phyloP scores from a whole-genome alignment of 2,113 vertebrate species.

The Cygnus atratus region DNA sequence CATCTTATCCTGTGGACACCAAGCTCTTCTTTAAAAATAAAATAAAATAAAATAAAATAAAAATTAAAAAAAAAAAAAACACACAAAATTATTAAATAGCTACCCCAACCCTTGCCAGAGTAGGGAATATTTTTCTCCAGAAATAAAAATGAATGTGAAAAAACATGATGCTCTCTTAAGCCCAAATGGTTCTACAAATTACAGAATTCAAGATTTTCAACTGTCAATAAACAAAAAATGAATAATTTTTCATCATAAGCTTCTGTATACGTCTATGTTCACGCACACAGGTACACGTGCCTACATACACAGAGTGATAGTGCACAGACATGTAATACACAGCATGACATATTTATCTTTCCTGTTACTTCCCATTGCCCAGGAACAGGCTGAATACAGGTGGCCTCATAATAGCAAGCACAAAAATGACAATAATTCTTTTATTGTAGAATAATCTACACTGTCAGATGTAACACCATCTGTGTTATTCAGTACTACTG shows the following conservation, averaged over 20 bases:
- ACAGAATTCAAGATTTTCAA: not conserved
- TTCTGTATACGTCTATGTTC: not conserved
- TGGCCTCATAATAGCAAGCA: conserved; percentile 66
- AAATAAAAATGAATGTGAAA: not conserved
- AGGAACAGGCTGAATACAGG: conserved; percentile 60
- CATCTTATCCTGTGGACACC: not conserved
- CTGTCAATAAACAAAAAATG: fast-evolving
- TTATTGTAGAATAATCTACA: conserved; percentile 67
- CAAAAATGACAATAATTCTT: conserved; percentile 72
- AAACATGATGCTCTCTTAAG: not conserved
- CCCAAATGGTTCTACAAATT: not conserved
- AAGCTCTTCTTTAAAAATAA: not conserved
- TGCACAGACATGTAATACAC: not conserved
- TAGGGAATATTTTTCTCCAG: not conserved
- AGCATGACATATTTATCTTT: not conserved
- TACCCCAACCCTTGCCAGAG: fast-evolving
- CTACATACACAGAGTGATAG: not conserved
- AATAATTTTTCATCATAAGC: not conserved
- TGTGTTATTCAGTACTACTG: conserved; percentile 66
- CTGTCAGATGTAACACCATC: conserved; percentile 74
- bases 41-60: not conserved
- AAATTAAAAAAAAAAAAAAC: too few species aligned
- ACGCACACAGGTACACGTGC: not conserved
- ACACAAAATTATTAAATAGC: not conserved
- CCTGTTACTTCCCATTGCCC: not conserved